These are phyloP conservation scores for Cladorhizidae sp. DNA, from an alignment of 37 sponge, comb jelly and placozoan genomes.

Conservation along the genomic window DNA sequence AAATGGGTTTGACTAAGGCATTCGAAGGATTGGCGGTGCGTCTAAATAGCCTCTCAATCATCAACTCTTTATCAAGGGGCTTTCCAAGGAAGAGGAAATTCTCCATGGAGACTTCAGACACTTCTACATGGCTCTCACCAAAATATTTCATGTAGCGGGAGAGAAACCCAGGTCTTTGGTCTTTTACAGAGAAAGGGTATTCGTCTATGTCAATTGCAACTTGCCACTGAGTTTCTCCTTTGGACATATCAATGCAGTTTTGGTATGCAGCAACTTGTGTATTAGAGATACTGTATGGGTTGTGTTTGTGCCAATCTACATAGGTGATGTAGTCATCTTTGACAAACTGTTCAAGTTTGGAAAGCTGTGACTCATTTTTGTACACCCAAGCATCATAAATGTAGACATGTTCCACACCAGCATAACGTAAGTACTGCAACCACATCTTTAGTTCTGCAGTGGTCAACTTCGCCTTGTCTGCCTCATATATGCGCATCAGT, in stretches of 20 bases:
- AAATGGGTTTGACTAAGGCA: constrained; percentile 75
- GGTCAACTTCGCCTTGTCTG: constrained; percentile 53
- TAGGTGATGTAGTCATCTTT: constrained; percentile 63
- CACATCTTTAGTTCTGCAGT: constrained; percentile 67
- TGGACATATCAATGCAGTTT: constrained; percentile 55
- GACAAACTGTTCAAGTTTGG: constrained; percentile 10
- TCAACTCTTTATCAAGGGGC: constrained; percentile 28
- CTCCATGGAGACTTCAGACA: constrained; percentile 64
- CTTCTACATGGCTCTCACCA: constrained; percentile 2
- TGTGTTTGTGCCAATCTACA: constrained; percentile 60
- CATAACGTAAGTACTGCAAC: constrained; percentile 67
- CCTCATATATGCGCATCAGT: constrained; percentile 56
- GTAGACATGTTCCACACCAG: constrained; percentile 82
- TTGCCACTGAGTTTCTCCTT: constrained; percentile 61
- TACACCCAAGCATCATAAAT: constrained; percentile 71
- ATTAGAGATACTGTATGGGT: constrained; percentile 50
- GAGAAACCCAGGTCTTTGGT: constrained; percentile 65
- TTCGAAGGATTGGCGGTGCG: constrained; percentile 51
- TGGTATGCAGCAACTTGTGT: constrained; percentile 79
- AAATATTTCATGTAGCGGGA: constrained; percentile 45
- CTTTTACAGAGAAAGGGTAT: constrained; percentile 70
- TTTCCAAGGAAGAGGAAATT: constrained; percentile 74
- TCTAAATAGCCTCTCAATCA: constrained; percentile 60
- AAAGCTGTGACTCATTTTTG: constrained; percentile 47
- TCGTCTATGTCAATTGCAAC: constrained; percentile 83